Percentiles rank a stretch among this genome's conserved stretches.
phyloP scores from a whole-genome alignment of 1,140 invertebrate genomes.

The Lasioglossum albipes region DNA sequence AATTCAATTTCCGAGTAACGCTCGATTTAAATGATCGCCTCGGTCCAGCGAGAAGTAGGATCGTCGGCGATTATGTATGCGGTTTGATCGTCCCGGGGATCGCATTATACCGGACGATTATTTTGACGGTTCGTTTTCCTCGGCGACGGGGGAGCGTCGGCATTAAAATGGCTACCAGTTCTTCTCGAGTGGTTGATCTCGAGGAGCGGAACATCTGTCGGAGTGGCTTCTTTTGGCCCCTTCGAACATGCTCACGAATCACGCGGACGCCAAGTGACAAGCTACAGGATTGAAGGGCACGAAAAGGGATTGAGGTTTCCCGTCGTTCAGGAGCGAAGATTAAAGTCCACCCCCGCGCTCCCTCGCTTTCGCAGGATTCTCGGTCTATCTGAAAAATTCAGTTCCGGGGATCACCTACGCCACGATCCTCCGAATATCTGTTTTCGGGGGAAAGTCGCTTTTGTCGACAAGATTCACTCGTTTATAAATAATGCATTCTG shows the following conservation, averaged over 20 bases:
- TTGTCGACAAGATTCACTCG: slow-evolving; percentile 40
- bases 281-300: slow-evolving; percentile 55
- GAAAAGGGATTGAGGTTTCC: slow-evolving; percentile 58
- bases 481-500: slow-evolving; percentile 41
- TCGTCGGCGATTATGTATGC: slow-evolving; percentile 17
- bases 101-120: slow-evolving; percentile 47
- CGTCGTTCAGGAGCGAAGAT: slow-evolving; percentile 52
- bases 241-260: slow-evolving; percentile 44
- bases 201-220: slow-evolving; percentile 62
- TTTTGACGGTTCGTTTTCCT: slow-evolving; percentile 50
- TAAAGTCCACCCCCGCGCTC: slow-evolving; percentile 38
- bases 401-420: slow-evolving; percentile 13
- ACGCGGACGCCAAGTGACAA: slow-evolving; percentile 49
- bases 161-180: slow-evolving; percentile 60
- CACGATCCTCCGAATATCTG: not conserved
- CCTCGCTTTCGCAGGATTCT: not conserved
- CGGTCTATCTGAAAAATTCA: slow-evolving; percentile 45
- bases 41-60: no score
- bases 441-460: slow-evolving; percentile 17
- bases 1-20: slow-evolving; percentile 25
- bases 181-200: slow-evolving; percentile 55
- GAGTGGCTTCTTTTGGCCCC: slow-evolving; percentile 56
- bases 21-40: not conserved
- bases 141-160: slow-evolving; percentile 22
- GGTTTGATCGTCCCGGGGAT: slow-evolving; percentile 9